Evolutionary conservation across 30 jellyfish, hydroid and myxozoan species (phyloP), one percentile per base, ranked within the genome.

Genomic region (Pseudorhiza aurosa): DNA sequence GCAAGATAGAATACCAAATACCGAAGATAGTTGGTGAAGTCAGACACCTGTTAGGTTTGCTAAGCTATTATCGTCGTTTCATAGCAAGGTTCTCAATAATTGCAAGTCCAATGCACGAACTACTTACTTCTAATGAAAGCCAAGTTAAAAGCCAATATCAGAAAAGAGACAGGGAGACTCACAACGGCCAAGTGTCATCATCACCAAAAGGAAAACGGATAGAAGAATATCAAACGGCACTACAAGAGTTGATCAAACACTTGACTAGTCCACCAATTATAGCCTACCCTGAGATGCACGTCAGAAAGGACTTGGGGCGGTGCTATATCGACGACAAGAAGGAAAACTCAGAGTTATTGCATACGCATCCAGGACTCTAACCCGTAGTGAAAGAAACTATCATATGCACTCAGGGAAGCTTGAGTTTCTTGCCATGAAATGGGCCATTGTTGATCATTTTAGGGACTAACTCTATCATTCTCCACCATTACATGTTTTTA

Each of bases 381-480:
- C 65, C 7, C 78, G 63, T 39, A 71, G 84, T 33, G 95, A 69
- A 40, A 68, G 75, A 67, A 82, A 53, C 44, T 67, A 68, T 30
- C 72, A 79, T 59, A 35, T 79, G 83, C 91, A 79, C 39, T 25
- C 76, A 19, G 81, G 86, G 40, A 68, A 82, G 43, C 74, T 65
- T 82, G 94, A 82, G 72, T 68, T 82, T 35, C 94, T 68, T 32
- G 80, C 94, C 21, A 15, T 82, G 81, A 82, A 51, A 57, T 82
- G 94, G 87, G 85, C 94, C 72, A 56, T 69, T 27, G 45, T 33
- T 32, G 86, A 65, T 24, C 68, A 65, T 18, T 68, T 81, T 33
- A 15, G 82, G 56, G 85, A 51, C 85, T 68, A 81, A 42, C 71
- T 81, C 26, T 81, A 81, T 57, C 50, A 81, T 49, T 49, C 85